These are phyloP conservation scores for Parascotia fuliginaria DNA, from an alignment of 2,888 invertebrate genomes.

Conservation along the genomic window DNA sequence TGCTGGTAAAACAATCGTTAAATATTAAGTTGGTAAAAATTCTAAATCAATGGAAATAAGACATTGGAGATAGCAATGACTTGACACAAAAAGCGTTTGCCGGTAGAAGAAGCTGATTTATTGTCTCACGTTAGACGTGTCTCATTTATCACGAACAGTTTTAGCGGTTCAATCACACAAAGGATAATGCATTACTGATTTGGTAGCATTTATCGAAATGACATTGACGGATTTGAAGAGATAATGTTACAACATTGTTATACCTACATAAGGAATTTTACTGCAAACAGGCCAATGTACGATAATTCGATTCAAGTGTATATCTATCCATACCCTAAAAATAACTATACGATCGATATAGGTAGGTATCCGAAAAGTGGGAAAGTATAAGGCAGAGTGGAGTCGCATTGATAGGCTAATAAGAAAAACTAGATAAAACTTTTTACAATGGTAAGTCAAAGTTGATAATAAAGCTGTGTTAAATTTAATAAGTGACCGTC, in stretches of 20 bases:
- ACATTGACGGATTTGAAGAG: slow-evolving; percentile 66
- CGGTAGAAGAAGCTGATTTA: slow-evolving; percentile 67
- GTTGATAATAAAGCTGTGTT: slow-evolving; percentile 54
- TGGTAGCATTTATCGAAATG: slow-evolving; percentile 63
- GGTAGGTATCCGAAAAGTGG: no score
- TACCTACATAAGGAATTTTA: slow-evolving; percentile 22
- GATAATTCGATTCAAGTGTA: no score
- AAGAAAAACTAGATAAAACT: slow-evolving; percentile 14
- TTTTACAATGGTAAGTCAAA: slow-evolving; percentile 42
- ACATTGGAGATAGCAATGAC: slow-evolving; percentile 43
- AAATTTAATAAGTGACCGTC: slow-evolving; percentile 55
- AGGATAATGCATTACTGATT: slow-evolving; percentile 67
- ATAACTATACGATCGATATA: no score
- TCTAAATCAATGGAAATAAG: slow-evolving; percentile 48
- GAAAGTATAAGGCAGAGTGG: no score
- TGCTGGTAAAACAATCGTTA: slow-evolving; percentile 29
- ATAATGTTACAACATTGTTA: slow-evolving; percentile 43
- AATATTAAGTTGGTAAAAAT: slow-evolving; percentile 40
- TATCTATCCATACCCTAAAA: no score
- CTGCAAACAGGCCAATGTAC: slow-evolving; percentile 23
- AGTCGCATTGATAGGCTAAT: no score
- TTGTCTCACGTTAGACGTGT: slow-evolving; percentile 64
- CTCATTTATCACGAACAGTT: slow-evolving; percentile 74
- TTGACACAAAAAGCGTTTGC: slow-evolving; percentile 54
- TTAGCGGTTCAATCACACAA: slow-evolving; percentile 67